Evolutionary conservation across 2,888 invertebrate species (phyloP).

Genomic region (Rhabditophanes sp.): DNA sequence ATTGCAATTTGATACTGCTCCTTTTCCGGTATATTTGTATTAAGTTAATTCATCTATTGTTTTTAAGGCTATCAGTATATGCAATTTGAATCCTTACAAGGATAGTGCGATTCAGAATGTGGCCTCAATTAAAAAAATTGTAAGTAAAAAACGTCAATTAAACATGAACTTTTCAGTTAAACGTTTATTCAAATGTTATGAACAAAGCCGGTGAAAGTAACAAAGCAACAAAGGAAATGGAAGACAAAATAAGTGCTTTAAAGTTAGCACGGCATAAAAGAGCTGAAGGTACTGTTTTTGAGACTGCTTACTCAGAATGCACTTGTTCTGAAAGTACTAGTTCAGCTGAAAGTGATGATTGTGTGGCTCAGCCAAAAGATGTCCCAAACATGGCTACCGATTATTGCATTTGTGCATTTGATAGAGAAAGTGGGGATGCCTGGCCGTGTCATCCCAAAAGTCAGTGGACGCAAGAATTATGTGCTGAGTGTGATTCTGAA

Average conservation of each 20-base stretch:
- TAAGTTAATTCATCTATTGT: background rate
- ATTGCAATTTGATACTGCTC: slow-evolving; percentile 31
- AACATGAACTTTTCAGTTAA: slow-evolving; percentile 9
- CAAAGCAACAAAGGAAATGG: slow-evolving; percentile 4
- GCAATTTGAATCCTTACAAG: slow-evolving; percentile 38
- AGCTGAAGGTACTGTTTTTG: slow-evolving; percentile 3
- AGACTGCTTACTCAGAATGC: slow-evolving; percentile 6
- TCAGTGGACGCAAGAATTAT: slow-evolving; percentile 11
- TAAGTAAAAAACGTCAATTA: slow-evolving; percentile 6
- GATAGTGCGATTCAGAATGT: slow-evolving; percentile 16
- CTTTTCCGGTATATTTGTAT: background rate
- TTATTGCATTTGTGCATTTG: slow-evolving; percentile 34
- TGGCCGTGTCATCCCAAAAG: slow-evolving; percentile 17
- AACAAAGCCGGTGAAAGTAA: slow-evolving; percentile 18
- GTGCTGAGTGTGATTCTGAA: slow-evolving; percentile 11
- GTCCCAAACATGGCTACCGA: slow-evolving; percentile 4
- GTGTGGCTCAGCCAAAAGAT: slow-evolving; percentile 3
- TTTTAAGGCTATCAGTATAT: slow-evolving; percentile 32
- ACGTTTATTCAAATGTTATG: slow-evolving; percentile 23
- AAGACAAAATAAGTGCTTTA: slow-evolving; percentile 1
- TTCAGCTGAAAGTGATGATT: slow-evolving; percentile 8
- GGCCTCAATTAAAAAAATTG: slow-evolving; percentile 11
- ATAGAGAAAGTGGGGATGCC: slow-evolving; percentile 19
- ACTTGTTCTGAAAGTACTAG: slow-evolving; percentile 5
- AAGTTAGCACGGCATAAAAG: no score